Evolutionary conservation across 1,140 invertebrate species (phyloP).

Genomic region (Plutomurus gul): DNA sequence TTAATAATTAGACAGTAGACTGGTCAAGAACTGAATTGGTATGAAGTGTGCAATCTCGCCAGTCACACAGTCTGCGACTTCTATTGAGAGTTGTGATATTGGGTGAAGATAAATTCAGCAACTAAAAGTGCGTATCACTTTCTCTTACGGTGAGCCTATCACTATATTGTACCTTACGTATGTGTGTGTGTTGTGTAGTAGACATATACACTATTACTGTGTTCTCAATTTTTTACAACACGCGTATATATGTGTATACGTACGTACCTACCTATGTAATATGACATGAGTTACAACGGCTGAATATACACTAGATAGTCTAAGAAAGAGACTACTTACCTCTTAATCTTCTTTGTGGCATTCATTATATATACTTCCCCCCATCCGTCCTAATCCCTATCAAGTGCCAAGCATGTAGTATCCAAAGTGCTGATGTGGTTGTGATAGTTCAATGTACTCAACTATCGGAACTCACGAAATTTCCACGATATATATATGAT

Average conservation of each 20-base stretch:
- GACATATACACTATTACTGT: neutral
- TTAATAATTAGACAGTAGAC: too few relatives aligned
- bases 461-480: too few relatives aligned
- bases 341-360: constrained; percentile 10
- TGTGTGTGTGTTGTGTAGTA: neutral
- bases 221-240: neutral
- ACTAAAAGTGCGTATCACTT: neutral
- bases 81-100: neutral
- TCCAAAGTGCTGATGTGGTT: neutral
- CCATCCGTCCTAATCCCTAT: constrained; percentile 5
- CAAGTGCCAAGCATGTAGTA: neutral
- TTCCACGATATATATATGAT: too few relatives aligned
- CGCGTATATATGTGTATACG: neutral
- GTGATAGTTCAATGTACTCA: too few relatives aligned
- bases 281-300: too few relatives aligned
- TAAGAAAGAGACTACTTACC: constrained; percentile 5
- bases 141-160: too few relatives aligned
- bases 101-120: neutral
- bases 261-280: neutral
- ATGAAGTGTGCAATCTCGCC: too few relatives aligned
- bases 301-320: too few relatives aligned
- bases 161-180: neutral
- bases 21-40: too few relatives aligned
- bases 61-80: too few relatives aligned
- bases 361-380: neutral